A percentile compares a stretch with the other conserved stretches of the same genome.
These are phyloP conservation scores for Asarcornis scutulata DNA, from an alignment of 2,113 vertebrate species.

Conservation along the genomic window DNA sequence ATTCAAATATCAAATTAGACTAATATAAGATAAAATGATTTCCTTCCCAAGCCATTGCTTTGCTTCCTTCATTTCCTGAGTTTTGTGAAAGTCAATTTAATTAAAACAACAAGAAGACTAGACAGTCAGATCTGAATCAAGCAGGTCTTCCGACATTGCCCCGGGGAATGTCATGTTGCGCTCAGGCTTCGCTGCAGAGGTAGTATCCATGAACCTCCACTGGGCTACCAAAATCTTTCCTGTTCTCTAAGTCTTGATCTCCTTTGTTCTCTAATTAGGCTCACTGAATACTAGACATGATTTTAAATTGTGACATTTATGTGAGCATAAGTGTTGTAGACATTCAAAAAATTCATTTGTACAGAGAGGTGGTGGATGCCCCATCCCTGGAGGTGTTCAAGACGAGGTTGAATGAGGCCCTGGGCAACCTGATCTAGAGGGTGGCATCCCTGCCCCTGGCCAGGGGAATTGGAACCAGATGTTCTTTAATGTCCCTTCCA, in stretches of 20 bases:
- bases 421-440: too few relatives aligned
- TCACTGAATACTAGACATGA: not conserved
- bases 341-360: not conserved
- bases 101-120: not conserved
- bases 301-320: not conserved
- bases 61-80: slow-evolving; percentile 59
- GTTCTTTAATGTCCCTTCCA: too few relatives aligned
- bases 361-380: too few relatives aligned
- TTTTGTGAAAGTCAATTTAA: slow-evolving; percentile 40
- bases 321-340: not conserved
- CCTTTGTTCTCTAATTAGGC: not conserved
- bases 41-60: slow-evolving; percentile 49
- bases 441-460: too few relatives aligned
- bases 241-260: not conserved
- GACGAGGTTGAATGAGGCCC: too few relatives aligned
- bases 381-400: too few relatives aligned
- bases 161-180: not conserved
- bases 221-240: not conserved
- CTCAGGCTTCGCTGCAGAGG: not conserved
- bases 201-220: not conserved
- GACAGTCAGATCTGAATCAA: not conserved
- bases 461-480: too few relatives aligned
- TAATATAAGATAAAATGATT: slow-evolving; percentile 40
- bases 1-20: slow-evolving; percentile 41
- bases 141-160: not conserved